These are phyloP conservation scores for Pherbina coryleti DNA, from an alignment of 2,888 invertebrate species.

Conservation along the genomic window DNA sequence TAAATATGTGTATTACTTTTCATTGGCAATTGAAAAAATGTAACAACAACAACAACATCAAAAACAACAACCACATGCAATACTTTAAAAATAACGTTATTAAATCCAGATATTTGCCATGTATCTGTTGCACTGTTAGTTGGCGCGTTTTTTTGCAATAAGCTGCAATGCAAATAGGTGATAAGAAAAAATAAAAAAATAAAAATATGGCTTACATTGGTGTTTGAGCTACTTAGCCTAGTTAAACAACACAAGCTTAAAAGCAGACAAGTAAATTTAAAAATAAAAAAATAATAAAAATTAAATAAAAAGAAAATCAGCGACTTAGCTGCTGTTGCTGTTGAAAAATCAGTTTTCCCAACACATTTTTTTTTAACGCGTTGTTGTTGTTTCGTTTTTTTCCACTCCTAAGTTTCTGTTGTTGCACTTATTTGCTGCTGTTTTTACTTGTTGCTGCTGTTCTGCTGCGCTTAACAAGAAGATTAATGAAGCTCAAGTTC, in stretches of 20 bases:
- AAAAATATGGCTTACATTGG: background rate
- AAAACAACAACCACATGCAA: background rate
- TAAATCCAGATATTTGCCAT: background rate
- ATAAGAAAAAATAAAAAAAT: constrained; percentile 16
- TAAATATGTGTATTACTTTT: background rate
- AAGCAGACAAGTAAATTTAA: background rate
- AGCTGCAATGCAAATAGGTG: constrained; percentile 21
- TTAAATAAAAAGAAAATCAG: background rate
- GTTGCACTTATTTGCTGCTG: background rate
- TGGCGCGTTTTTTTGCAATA: constrained; percentile 7
- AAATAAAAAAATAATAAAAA: background rate
- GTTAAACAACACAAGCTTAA: background rate
- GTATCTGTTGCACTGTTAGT: background rate
- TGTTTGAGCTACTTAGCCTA: background rate
- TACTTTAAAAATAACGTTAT: background rate
- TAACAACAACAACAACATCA: background rate
- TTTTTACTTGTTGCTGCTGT: background rate
- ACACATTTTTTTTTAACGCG: constrained; percentile 4
- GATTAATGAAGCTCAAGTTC: constrained; percentile 31
- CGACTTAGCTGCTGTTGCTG: background rate
- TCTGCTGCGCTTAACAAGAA: constrained; percentile 18
- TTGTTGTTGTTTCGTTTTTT: background rate
- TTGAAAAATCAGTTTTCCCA: constrained; percentile 20
- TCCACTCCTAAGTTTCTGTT: background rate
- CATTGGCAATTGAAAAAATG: no score